Base-by-base conservation (phyloP, 1,140 invertebrate genomes). In the Triops longicaudatus region DNA sequence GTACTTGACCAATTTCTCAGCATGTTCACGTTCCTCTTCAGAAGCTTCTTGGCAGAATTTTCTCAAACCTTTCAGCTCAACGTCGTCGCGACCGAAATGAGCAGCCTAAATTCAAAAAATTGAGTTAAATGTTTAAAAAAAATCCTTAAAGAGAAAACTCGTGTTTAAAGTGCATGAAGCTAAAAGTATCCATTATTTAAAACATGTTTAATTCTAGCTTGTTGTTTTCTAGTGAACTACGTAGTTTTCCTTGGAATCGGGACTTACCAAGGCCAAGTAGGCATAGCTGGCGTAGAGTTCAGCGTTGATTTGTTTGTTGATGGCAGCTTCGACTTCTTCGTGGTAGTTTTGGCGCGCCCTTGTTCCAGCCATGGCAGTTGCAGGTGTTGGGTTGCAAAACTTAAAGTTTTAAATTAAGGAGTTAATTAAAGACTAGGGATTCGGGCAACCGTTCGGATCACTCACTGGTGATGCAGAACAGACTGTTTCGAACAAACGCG, bases 51-150 rank as follows among this genome's bases (percentile, higher is more conserved):
- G 88, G 81, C 94, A 94, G 82, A 90, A 94, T 77, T 89, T 87
- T 77, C 86, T 82, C 76, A 93, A 85, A 3, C 93, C 92, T 22
- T 85, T 85, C 7, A 94, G 84, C 26, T 92, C 92, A 1, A 95
- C 88, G 83, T 95, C 92, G 81, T 91, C 90, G 63, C 92, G 87
- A 81, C 93, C 88, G 82, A 94, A 94, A 83, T 93, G 88, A 81
- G 86, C 91, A 1, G 91, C 87, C 92, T 93, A 26, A 72, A 76
- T 27, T 17, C 2, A 28, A 74, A 26, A 22, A 26, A 76, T 43
- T 26, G n/a, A 41, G 3, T 0, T n/a, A 74, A 2, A 42, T 9
- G 63, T 0, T 37, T 17, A 2, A 2, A 31, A 28, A 4, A 31
- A 63, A 0, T 73, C 7, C 9, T 50, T 17, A 22, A 41, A 44